A percentile compares a stretch with the other conserved stretches of the same genome.
Conservation (phyloP, 2,888 invertebrate genomes). For the Smittia aterrima region DNA sequence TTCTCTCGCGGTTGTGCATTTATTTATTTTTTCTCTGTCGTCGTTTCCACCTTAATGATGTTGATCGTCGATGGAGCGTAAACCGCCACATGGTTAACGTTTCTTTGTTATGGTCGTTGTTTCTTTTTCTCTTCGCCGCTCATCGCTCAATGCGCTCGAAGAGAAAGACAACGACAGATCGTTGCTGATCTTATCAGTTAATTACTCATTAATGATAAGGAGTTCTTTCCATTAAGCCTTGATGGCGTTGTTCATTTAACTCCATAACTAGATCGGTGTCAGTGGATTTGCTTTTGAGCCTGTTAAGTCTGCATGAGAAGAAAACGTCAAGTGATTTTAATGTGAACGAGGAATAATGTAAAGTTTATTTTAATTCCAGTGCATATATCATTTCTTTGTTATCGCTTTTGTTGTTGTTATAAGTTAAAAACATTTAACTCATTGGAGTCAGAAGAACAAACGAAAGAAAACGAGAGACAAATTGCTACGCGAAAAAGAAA, state of each 20-base stretch:
- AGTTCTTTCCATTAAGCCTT: background rate
- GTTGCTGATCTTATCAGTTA: conserved; percentile 13
- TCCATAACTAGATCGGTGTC: background rate
- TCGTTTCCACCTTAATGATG: background rate
- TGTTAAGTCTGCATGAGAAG: too few species aligned
- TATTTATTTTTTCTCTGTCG: conserved; percentile 9
- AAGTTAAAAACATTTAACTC: background rate
- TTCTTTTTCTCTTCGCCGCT: background rate
- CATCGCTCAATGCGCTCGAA: background rate
- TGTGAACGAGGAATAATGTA: too few species aligned
- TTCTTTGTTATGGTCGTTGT: background rate
- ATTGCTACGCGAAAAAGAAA: background rate
- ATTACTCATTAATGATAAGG: conserved; percentile 15
- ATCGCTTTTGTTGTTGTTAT: conserved; percentile 14
- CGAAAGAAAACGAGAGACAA: background rate
- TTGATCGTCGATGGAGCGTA: background rate
- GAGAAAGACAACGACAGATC: background rate
- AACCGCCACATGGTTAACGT: conserved; percentile 19
- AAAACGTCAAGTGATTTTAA: too few species aligned
- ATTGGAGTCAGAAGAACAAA: background rate
- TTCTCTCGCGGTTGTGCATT: background rate
- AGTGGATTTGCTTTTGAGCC: background rate
- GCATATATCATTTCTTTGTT: conserved; percentile 15
- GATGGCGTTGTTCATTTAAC: background rate
- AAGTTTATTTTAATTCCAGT: background rate